Evolutionary conservation across 2,113 vertebrate genomes (phyloP), one percentile per base, ranked within the genome.

Genomic region (Gobiocypris rarus): DNA sequence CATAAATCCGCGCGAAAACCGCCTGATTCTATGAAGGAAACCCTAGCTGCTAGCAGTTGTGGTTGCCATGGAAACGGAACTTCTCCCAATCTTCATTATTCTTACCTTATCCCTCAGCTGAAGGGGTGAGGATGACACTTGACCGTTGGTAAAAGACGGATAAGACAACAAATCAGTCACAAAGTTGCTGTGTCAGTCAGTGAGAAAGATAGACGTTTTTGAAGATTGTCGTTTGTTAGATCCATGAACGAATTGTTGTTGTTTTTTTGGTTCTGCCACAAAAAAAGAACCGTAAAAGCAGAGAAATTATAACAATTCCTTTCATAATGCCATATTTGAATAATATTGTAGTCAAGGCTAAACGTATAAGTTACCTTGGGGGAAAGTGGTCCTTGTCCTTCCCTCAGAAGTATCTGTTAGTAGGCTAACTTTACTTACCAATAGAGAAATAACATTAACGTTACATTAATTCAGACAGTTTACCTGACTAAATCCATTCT

Each of bases 51-150:
- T 13, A 63, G 9, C 8, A 48, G 8, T 7, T 80, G 41, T 28
- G 26, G 77, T 80, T 65, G 2, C 59, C 77, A 50, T 65, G 41
- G 77, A 48, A 67, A 80, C 41, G 24, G 10, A 50, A 45, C 26
- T 75, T 80, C n/a, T 65, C 15, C 9, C 14, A 80, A 31, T 28
- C 41, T 24, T 59, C 13, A 26, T n/a, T n/a, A 1, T 78, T 75
- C 48, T 14, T 58, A 38, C 31, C 65, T 69, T 65, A 19, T 13
- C 15, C 41, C 5, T 31, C 41, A 31, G 26, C 31, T 11, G 4
- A 48, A 80, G 41, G 17, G 31, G 15, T 38, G 63, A 48, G 41
- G 28, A 41, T 58, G 54, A 59, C 34, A 78, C 3, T 43, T 59
- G 11, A 38, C 13, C 17, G 50, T 8, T n/a, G 5, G 54, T 9